These are phyloP conservation scores for Quadriops clusia DNA, from an alignment of 2,888 invertebrate genomes.

Conservation along the genomic window DNA sequence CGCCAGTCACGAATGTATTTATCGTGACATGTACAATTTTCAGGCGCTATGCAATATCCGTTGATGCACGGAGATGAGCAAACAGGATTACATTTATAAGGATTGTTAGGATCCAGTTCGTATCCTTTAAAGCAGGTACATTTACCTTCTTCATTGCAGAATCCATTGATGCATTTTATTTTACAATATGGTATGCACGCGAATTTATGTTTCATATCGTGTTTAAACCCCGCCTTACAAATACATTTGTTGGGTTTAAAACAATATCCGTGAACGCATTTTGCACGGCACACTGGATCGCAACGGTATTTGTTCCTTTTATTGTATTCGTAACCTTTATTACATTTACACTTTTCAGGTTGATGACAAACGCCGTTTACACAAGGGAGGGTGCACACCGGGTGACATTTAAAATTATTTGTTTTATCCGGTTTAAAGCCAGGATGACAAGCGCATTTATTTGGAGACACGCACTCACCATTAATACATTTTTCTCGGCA, in stretches of 20 bases:
- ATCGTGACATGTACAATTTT: slow-evolving; percentile 22
- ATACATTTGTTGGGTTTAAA: no score
- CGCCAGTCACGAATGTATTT: slow-evolving; percentile 13
- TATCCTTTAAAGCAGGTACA: neutral
- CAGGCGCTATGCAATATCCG: slow-evolving; percentile 23
- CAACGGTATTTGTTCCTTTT: no score
- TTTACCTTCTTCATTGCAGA: no score
- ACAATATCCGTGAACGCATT: no score
- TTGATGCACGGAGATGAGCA: slow-evolving; percentile 14
- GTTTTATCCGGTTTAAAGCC: slow-evolving; percentile 7
- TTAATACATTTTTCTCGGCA: slow-evolving; percentile 12
- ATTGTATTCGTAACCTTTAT: no score
- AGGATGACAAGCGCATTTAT: slow-evolving; percentile 10
- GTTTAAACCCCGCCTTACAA: no score
- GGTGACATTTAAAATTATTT: slow-evolving; percentile 2
- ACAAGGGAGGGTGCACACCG: slow-evolving; percentile 2
- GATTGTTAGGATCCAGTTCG: slow-evolving; percentile 2
- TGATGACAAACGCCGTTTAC: slow-evolving; percentile 5
- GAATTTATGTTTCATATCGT: no score
- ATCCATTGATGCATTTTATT: no score
- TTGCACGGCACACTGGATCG: no score
- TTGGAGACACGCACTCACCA: slow-evolving; percentile 12
- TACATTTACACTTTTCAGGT: slow-evolving; percentile 4
- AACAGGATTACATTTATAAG: slow-evolving; percentile 13
- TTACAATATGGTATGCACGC: no score